Conservation (phyloP, 2,888 invertebrate species). For the Dasysyrphus albostriatus region DNA sequence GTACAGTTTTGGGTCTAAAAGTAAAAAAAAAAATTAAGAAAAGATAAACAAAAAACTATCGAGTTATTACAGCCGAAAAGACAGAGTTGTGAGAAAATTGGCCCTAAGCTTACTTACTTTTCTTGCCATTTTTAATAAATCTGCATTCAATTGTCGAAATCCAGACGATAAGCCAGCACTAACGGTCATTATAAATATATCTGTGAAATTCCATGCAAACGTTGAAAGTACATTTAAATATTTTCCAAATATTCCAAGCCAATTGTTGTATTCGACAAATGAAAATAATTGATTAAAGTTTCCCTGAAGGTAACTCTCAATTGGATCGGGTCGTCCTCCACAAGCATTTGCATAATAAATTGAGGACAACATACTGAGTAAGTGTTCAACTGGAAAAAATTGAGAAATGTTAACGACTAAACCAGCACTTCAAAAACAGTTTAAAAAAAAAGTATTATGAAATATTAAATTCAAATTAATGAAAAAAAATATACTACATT, state of each 20-base stretch:
- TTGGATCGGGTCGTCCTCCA: conserved; percentile 78
- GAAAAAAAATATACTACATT: no score
- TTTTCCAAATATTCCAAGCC: conserved; percentile 80
- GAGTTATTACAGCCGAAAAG: no score
- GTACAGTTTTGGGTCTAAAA: no score
- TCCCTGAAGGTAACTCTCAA: conserved; percentile 79
- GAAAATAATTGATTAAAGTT: conserved; percentile 79
- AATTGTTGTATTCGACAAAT: conserved; percentile 78
- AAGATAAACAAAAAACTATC: no score
- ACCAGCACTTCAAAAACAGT: not conserved
- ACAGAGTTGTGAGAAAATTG: no score
- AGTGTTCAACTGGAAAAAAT: conserved; percentile 85
- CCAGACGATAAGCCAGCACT: conserved; percentile 88
- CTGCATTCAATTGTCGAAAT: conserved; percentile 87
- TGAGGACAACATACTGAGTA: conserved; percentile 86
- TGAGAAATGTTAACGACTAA: not conserved
- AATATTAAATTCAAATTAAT: no score
- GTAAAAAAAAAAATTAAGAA: no score
- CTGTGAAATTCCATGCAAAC: conserved; percentile 90
- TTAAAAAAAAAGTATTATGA: no score
- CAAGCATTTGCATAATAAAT: conserved; percentile 82
- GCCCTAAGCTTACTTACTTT: conserved; percentile 79
- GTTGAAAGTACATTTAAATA: conserved; percentile 86
- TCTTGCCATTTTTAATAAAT: conserved; percentile 83
- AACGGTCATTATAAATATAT: conserved; percentile 88